Conservation (phyloP, 37 sponge, comb jelly and placozoan genomes). For the Chondrosia reniformis region DNA sequence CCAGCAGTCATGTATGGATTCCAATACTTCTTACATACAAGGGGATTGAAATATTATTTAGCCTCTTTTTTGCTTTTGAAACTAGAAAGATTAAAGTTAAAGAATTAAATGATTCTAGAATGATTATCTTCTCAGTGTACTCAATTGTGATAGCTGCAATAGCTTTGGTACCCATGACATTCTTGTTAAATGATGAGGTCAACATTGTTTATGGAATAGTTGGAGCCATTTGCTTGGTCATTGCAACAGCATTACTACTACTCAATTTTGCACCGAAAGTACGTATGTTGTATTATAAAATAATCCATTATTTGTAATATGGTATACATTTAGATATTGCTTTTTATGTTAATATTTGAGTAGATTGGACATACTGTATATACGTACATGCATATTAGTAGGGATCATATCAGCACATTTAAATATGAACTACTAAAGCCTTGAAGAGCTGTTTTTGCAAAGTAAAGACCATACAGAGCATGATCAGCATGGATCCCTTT, state of each 20-base stretch:
- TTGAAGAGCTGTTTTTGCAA: too few relatives aligned
- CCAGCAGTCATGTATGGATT: conserved; percentile 7
- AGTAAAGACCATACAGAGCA: too few relatives aligned
- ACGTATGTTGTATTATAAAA: neutral
- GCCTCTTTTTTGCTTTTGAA: conserved; percentile 61
- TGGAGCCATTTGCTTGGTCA: conserved; percentile 37
- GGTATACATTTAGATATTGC: too few relatives aligned
- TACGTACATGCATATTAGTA: too few relatives aligned
- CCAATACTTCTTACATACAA: conserved; percentile 42
- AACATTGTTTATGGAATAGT: conserved; percentile 33
- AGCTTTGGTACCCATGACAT: conserved; percentile 31
- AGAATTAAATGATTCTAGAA: conserved; percentile 47
- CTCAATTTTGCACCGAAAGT: conserved; percentile 55
- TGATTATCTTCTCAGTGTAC: conserved; percentile 59
- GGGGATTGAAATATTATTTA: conserved; percentile 32
- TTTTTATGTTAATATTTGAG: too few relatives aligned
- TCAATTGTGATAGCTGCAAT: conserved; percentile 44
- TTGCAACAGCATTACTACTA: conserved; percentile 30
- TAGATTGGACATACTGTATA: too few relatives aligned
- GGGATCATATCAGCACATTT: too few relatives aligned
- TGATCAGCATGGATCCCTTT: too few relatives aligned
- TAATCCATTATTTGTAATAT: too few relatives aligned
- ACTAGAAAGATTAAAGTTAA: conserved; percentile 46
- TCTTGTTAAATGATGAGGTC: conserved; percentile 26
- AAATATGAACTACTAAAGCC: too few relatives aligned